Conservation (phyloP, 2,113 vertebrate species). For the Charadrius vociferus region DNA sequence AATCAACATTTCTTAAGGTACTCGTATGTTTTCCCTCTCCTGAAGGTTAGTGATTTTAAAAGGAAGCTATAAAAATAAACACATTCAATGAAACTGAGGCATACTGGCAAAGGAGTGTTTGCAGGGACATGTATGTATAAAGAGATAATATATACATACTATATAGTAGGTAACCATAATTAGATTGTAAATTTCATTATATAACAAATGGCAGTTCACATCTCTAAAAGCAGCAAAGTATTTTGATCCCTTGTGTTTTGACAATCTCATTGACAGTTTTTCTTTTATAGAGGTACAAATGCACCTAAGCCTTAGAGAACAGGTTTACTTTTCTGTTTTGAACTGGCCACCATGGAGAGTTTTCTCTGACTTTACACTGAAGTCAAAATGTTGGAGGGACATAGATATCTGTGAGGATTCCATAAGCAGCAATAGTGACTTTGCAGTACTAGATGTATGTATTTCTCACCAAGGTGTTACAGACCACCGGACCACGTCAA, state of each 20-base stretch:
- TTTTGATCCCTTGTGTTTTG: background rate
- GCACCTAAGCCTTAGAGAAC: background rate
- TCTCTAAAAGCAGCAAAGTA: background rate
- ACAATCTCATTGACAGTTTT: background rate
- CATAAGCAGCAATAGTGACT: background rate
- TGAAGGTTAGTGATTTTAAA: slow-evolving; percentile 32
- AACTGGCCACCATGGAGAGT: background rate
- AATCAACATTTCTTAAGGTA: slow-evolving; percentile 62
- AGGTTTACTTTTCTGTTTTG: background rate
- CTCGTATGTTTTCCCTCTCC: slow-evolving; percentile 1
- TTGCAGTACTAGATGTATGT: no score
- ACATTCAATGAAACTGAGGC: background rate
- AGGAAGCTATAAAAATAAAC: slow-evolving; percentile 36
- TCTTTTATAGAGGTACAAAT: background rate
- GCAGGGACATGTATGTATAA: background rate
- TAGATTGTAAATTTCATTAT: background rate
- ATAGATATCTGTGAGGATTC: background rate
- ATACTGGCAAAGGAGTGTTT: background rate
- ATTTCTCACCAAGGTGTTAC: background rate
- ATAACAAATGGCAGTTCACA: background rate
- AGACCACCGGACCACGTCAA: background rate
- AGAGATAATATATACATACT: background rate
- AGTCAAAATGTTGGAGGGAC: background rate
- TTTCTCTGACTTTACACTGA: background rate
- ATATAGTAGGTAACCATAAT: background rate